Evolutionary conservation across 1,140 invertebrate species (phyloP).

Genomic region (Pentalonia nigronervosa): DNA sequence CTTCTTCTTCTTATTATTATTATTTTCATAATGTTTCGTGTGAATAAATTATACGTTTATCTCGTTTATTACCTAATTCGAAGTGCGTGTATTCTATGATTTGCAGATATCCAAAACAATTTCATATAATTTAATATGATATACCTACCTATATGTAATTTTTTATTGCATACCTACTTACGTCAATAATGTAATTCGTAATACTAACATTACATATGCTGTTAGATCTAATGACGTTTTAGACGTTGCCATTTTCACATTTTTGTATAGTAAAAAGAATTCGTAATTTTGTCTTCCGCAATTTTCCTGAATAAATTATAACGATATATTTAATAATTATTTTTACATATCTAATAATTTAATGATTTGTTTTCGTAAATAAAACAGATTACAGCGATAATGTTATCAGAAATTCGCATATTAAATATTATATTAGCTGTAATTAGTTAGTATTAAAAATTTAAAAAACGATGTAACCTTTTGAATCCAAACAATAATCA

Average conservation of each 20-base stretch:
- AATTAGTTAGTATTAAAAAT: constrained; percentile 9
- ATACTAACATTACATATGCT: neutral
- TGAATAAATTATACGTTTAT: neutral
- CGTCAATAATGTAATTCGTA: neutral
- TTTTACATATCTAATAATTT: neutral
- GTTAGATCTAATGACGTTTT: neutral
- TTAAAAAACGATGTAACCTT: neutral
- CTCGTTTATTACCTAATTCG: neutral
- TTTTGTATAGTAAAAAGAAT: neutral
- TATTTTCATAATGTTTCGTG: neutral
- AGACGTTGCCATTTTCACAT: neutral
- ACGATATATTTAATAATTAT: neutral
- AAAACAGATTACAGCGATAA: neutral
- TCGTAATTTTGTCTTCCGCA: neutral
- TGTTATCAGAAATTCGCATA: neutral
- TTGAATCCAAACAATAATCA: neutral
- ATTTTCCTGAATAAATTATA: neutral
- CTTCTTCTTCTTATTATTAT: neutral
- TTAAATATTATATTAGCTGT: neutral
- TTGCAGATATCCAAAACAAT: neutral
- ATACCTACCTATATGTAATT: neutral
- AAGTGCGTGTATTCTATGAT: neutral
- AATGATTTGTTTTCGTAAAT: constrained; percentile 13
- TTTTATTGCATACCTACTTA: neutral
- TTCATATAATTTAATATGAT: neutral